Percentiles rank a stretch among this genome's conserved stretches.
phyloP scores from a whole-genome alignment of 2,888 invertebrate genomes.

The Drosophila seclusa region DNA sequence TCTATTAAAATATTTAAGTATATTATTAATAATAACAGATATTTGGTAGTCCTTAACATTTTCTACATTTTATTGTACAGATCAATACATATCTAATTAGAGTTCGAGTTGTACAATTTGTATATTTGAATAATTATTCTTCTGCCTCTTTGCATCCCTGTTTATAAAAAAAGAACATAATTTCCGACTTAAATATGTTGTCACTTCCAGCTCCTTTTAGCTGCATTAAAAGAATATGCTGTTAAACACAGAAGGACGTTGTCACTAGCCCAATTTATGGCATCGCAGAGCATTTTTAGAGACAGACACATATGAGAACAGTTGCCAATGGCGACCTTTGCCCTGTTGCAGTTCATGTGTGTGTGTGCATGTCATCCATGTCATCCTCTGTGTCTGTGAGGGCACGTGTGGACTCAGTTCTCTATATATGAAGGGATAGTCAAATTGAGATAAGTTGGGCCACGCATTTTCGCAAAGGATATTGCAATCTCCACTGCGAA shows the following conservation, averaged over 20 bases:
- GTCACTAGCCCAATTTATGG: conserved; percentile 42
- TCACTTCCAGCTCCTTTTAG: conserved; percentile 45
- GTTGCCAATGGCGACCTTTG: conserved; percentile 26
- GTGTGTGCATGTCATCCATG: no score
- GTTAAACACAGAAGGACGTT: conserved; percentile 33
- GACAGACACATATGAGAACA: conserved; percentile 21
- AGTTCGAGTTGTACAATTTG: not conserved
- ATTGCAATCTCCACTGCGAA: conserved; percentile 7
- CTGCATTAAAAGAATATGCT: conserved; percentile 26
- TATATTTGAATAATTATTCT: not conserved
- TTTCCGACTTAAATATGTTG: conserved; percentile 29
- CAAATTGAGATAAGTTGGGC: conserved; percentile 10
- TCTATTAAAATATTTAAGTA: not conserved
- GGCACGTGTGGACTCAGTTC: conserved; percentile 1
- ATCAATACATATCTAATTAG: not conserved
- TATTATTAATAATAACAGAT: not conserved
- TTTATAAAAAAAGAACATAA: conserved; percentile 7
- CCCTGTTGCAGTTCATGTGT: not conserved
- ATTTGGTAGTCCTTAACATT: not conserved
- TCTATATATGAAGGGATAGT: not conserved
- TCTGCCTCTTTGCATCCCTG: conserved; percentile 24
- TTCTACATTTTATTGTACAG: not conserved
- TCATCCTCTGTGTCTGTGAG: not conserved
- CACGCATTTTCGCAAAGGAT: conserved; percentile 11
- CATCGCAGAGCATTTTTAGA: conserved; percentile 6